Percentiles rank a stretch among this genome's conserved stretches.
Conservation (phyloP, 2,113 vertebrate species). For the Epinephelus cyanopodus region DNA sequence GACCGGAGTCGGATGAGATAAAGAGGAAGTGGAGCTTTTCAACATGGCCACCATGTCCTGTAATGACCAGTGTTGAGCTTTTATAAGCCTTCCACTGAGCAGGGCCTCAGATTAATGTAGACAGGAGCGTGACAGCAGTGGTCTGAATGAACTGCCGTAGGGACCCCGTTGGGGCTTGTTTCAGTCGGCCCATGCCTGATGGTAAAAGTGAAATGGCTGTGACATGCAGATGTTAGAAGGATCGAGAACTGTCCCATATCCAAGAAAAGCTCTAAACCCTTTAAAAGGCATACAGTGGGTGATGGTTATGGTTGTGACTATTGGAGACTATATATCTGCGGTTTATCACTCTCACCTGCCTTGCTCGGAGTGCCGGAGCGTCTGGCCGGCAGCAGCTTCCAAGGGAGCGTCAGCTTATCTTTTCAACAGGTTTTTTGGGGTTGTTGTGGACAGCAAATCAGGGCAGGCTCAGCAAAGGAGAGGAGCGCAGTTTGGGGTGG, state of each 20-base stretch:
- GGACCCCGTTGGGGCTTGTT: conserved; percentile 74
- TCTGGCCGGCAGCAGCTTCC: conserved; percentile 46
- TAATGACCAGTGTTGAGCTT: conserved; percentile 59
- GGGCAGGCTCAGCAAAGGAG: conserved; percentile 61
- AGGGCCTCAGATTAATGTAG: conserved; percentile 69
- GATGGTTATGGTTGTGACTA: conserved; percentile 65
- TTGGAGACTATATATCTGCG: conserved; percentile 51
- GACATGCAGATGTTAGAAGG: conserved; percentile 80
- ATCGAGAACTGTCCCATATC: conserved; percentile 60
- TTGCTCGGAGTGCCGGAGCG: conserved; percentile 33
- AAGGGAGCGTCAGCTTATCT: conserved; percentile 72
- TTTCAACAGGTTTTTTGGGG: conserved; percentile 68
- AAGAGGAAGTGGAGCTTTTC: conserved; percentile 62
- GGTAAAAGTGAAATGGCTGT: conserved; percentile 75
- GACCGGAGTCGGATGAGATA: conserved; percentile 26
- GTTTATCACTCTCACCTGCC: conserved; percentile 74
- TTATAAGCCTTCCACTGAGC: conserved; percentile 67
- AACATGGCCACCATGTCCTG: conserved; percentile 69
- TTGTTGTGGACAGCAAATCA: conserved; percentile 71
- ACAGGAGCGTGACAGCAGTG: conserved; percentile 65
- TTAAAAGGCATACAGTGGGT: conserved; percentile 59
- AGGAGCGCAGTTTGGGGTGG: conserved; percentile 80
- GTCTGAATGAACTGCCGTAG: conserved; percentile 75
- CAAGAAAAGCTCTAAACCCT: conserved; percentile 70
- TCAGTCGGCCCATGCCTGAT: conserved; percentile 53